Percentiles rank a stretch among this genome's conserved stretches.
Conservation (phyloP, 2,797 vertebrate species). For the Mormyrops attenuatus region DNA sequence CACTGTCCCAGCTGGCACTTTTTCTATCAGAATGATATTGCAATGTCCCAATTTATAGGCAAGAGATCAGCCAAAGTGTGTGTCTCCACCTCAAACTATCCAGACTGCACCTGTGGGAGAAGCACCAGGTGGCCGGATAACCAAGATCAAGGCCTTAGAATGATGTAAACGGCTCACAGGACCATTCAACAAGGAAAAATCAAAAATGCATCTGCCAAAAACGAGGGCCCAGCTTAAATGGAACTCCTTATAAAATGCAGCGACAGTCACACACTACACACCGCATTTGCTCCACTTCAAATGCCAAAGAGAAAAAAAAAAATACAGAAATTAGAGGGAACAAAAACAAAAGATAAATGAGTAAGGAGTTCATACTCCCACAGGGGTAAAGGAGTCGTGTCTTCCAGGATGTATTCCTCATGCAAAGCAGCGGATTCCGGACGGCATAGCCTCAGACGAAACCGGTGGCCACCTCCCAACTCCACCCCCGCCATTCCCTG, state of each 20-base stretch:
- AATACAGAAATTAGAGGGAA: constrained; percentile 27
- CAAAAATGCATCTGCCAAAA: constrained; percentile 31
- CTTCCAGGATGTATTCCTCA: constrained; percentile 34
- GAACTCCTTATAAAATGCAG: constrained; percentile 30
- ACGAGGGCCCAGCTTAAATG: neutral
- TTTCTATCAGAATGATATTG: neutral
- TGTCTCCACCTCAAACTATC: neutral
- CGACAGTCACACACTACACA: constrained; percentile 20
- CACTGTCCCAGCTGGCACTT: neutral
- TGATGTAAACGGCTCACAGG: constrained; percentile 54
- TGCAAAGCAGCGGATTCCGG: constrained; percentile 33
- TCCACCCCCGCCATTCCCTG: neutral
- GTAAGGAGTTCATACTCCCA: constrained; percentile 30
- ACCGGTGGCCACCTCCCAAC: constrained; percentile 24
- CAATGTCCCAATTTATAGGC: neutral
- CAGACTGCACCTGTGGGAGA: neutral
- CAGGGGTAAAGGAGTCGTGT: constrained; percentile 32
- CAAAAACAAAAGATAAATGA: constrained; percentile 17
- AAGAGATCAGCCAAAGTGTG: neutral
- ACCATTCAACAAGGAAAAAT: constrained; percentile 36
- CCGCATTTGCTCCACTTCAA: constrained; percentile 33
- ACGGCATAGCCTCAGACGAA: constrained; percentile 22
- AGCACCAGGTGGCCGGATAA: neutral
- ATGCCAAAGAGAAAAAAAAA: neutral
- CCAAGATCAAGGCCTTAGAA: constrained; percentile 48